A percentile compares a stretch with the other conserved stretches of the same genome.
Evolutionary conservation across 2,888 invertebrate species (phyloP).

Genomic region (Cheilosia variabilis): DNA sequence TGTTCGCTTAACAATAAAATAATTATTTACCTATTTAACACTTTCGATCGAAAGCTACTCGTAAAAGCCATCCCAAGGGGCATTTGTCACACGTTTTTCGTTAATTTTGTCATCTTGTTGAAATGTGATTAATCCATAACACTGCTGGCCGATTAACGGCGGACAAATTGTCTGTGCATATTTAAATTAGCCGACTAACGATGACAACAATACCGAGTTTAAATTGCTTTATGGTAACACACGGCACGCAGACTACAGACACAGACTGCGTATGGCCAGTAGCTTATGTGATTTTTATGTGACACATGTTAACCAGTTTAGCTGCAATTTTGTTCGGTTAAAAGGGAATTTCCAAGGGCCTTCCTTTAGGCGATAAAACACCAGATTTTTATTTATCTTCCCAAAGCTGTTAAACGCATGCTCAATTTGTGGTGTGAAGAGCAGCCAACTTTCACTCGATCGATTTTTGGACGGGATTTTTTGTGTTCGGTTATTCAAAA

Average conservation of each 20-base stretch:
- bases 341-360: slow-evolving; percentile 42
- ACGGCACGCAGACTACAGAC: neutral
- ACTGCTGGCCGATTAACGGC: slow-evolving; percentile 43
- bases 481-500: slow-evolving; percentile 27
- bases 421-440: slow-evolving; percentile 33
- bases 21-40: slow-evolving; percentile 15
- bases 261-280: slow-evolving; percentile 23
- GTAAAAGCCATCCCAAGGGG: slow-evolving; percentile 12
- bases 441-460: slow-evolving; percentile 63
- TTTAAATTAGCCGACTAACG: slow-evolving; percentile 62
- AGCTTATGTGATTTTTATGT: slow-evolving; percentile 53
- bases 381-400: slow-evolving; percentile 57
- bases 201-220: slow-evolving; percentile 52
- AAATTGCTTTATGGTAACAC: slow-evolving; percentile 34
- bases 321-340: slow-evolving; percentile 33
- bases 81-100: slow-evolving; percentile 47
- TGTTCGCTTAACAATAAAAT: neutral
- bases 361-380: slow-evolving; percentile 7
- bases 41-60: slow-evolving; percentile 44
- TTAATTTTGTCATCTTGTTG: slow-evolving; percentile 16
- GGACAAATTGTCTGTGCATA: slow-evolving; percentile 46
- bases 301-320: slow-evolving; percentile 29
- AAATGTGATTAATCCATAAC: slow-evolving; percentile 55
- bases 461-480: slow-evolving; percentile 21
- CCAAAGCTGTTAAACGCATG: slow-evolving; percentile 69